Base-by-base conservation (phyloP, 2,113 vertebrate genomes). In the Myrmecobius fasciatus region DNA sequence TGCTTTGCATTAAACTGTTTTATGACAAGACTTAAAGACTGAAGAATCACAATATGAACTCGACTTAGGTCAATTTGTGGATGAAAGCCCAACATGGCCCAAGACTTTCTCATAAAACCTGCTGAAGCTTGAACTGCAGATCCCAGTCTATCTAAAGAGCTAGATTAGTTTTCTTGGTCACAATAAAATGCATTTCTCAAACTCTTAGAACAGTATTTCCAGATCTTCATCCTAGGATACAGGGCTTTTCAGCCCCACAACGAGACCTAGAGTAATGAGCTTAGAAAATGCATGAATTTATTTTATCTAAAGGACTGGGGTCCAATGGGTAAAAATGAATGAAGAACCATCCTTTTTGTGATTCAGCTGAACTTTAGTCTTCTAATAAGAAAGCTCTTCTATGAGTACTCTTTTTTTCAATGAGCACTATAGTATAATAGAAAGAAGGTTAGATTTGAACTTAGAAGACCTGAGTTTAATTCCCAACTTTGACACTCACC, bases 181-280 rank as follows among this genome's bases (percentile, higher is more conserved):
- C 90, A 95, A 92, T 96, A 93, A 95, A 97, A 96, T 90, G 91
- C 83, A 94, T 93, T 97, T 97, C 95, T 95, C 43, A 52, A 31
- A 93, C 4, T 92, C 52, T 52, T 2, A 2, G 14, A 52, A 3
- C 25, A 49, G 0, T 54, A 93, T 94, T 95, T 95, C 52, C 88
- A 24, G 22, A 3, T 83, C 89, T 83, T 83, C n/a, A 83, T 43
- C 67, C 6, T 10, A 6, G 36, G 67, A 83, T 83, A 83, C 7
- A 0, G n/a, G 43, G n/a, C 67, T 43, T 83, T 83, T 83, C n/a
- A 83, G 67, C 7, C 67, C 67, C 20, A 36, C 36, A 83, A 24
- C 43, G 67, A 43, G 17, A 43, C n/a, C n/a, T 83, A 83, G 5
- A 51, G 26, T 90, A 92, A 52, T 53, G 54, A 43, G 53, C 25